phyloP scores from a whole-genome alignment of 2,888 invertebrate genomes.

The Philaethria dido region DNA sequence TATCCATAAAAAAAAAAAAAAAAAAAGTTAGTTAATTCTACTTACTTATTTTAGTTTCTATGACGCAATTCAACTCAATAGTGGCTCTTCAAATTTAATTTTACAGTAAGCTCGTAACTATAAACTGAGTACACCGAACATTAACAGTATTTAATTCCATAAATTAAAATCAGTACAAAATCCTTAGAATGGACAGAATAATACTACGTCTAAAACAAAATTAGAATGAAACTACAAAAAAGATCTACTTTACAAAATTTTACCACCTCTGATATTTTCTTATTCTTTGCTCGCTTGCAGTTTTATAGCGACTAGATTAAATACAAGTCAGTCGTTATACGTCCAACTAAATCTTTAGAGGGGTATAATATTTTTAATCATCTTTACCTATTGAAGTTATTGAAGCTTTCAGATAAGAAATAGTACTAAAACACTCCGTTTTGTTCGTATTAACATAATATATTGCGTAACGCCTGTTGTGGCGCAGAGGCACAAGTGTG shows the following conservation, averaged over 20 bases:
- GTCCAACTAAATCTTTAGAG: slow-evolving; percentile 32
- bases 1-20: no score
- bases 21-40: no score
- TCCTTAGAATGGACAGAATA: no score
- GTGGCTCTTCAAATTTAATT: no score
- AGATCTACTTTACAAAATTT: background rate
- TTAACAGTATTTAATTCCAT: no score
- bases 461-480: background rate
- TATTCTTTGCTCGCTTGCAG: slow-evolving; percentile 25
- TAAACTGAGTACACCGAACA: no score
- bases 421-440: background rate
- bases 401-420: background rate
- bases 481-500: no score
- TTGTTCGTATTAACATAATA: background rate
- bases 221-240: background rate
- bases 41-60: no score
- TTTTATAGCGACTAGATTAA: slow-evolving; percentile 40
- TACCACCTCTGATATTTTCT: background rate
- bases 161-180: no score
- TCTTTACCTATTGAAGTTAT: background rate
- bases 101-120: no score
- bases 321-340: slow-evolving; percentile 31
- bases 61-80: no score
- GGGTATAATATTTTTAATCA: slow-evolving; percentile 25
- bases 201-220: background rate